Conservation (phyloP, 2,888 invertebrate species). For the Netelia fuscicornis region DNA sequence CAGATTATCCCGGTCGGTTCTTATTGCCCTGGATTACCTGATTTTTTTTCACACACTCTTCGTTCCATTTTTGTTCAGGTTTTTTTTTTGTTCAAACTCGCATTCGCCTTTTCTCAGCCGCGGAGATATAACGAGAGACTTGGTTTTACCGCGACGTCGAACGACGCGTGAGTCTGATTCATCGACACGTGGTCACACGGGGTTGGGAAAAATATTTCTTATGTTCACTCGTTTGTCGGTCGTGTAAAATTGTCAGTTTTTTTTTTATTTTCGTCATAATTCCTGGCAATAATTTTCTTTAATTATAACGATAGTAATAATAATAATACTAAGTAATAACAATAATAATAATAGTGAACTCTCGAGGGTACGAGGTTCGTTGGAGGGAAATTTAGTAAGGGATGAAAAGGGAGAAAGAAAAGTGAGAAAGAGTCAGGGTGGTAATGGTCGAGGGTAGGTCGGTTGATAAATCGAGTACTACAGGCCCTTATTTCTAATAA, state of each 20-base stretch:
- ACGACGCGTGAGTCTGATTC: not conserved
- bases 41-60: slow-evolving; percentile 72
- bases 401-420: slow-evolving; percentile 69
- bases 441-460: slow-evolving; percentile 74
- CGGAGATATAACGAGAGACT: slow-evolving; percentile 12
- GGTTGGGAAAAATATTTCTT: not conserved
- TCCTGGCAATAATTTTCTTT: no score
- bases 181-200: slow-evolving; percentile 9
- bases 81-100: slow-evolving; percentile 2
- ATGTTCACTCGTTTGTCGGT: not conserved
- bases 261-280: not conserved
- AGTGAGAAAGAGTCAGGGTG: slow-evolving; percentile 72
- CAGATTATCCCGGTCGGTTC: slow-evolving; percentile 81
- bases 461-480: slow-evolving; percentile 83
- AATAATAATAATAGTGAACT: no score
- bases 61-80: slow-evolving; percentile 51
- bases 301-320: no score
- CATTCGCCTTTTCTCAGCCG: slow-evolving; percentile 28
- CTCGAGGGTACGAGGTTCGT: not conserved
- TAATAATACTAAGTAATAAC: no score
- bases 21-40: slow-evolving; percentile 83
- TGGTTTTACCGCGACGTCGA: slow-evolving; percentile 28
- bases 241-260: not conserved
- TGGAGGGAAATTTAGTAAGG: slow-evolving; percentile 6
- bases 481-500: slow-evolving; percentile 83